These are phyloP conservation scores for Aythya baeri DNA, from an alignment of 2,113 vertebrate species.

Conservation along the genomic window DNA sequence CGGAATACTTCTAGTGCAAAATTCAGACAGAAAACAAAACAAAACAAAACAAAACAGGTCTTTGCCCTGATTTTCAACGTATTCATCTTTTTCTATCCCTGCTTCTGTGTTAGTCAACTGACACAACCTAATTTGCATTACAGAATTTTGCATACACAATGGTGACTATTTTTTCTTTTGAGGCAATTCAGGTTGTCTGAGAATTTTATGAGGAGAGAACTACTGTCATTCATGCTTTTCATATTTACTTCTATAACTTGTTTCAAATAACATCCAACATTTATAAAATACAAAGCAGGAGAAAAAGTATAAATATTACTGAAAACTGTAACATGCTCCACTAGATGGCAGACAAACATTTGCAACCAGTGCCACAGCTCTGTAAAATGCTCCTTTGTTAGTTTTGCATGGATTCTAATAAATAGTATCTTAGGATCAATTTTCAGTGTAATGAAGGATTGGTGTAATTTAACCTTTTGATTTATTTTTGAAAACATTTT, in stretches of 20 bases:
- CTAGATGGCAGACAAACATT: conserved; percentile 84
- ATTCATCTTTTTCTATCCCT: not conserved
- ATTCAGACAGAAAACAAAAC: not conserved
- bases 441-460: conserved; percentile 66
- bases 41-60: not conserved
- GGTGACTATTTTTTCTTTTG: not conserved
- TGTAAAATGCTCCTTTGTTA: conserved; percentile 1
- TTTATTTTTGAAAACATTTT: conserved; percentile 52
- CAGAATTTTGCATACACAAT: not conserved
- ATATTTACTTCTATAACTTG: not conserved
- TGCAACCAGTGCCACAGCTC: conserved; percentile 6
- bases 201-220: not conserved
- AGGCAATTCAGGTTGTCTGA: not conserved
- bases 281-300: conserved; percentile 1
- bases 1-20: not conserved
- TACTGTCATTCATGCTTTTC: not conserved
- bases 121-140: not conserved
- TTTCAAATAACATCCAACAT: not conserved
- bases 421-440: conserved; percentile 46
- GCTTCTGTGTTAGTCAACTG: not conserved
- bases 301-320: not conserved
- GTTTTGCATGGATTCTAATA: conserved; percentile 52
- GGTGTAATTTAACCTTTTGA: conserved; percentile 61
- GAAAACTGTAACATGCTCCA: conserved; percentile 57
- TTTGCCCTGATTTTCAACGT: not conserved